Base-by-base conservation (phyloP, 1,140 invertebrate genomes). In the Onthophagus taurus region DNA sequence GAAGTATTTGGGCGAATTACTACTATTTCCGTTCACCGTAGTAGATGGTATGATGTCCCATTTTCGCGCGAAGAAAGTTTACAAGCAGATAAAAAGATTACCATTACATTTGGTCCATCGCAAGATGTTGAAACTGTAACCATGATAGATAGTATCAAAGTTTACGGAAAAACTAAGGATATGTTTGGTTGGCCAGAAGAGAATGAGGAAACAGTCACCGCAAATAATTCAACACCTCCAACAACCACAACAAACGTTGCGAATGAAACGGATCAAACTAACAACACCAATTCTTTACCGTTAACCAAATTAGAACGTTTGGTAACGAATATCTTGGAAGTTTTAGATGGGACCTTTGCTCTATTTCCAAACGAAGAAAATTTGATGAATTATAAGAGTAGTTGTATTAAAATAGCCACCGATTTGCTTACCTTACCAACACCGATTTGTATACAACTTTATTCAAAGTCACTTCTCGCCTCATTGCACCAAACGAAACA, bases 111-210 rank as follows among this genome's bases (percentile, higher is more conserved):
- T 70, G 89, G 90, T 42, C 80, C 89, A 2, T 94, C 91, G 20
- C 79, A 82, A 60, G 91, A 96, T 69, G 77, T 87, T 0, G 85
- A 88, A 51, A 80, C 83, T 49, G 81, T 96, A 2, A 94, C 85
- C 16, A 86, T 95, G 76, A 77, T 97, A 2, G 92, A 97, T 66
- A 91, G 87, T 29, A 81, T 97, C 9, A 94, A 93, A 72, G 80
- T 93, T 24, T 89, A 97, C 64, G 91, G 90, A 2, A 95, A 96
- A 68, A 89, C 88, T 2, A 97, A 97, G 70, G 93, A 97, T 61
- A 72, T 81, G 0, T 95, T 97, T 67, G 92, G 91, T 30, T 97
- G 93, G 94, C 92, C 93, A 0, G 93, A 97, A 65, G 93, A 97
- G 59, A 78, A 75, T 9, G 92, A 96, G 57, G 92, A 96, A 48